These are phyloP conservation scores for Leucopsar rothschildi DNA, from an alignment of 2,113 vertebrate species.

Conservation along the genomic window DNA sequence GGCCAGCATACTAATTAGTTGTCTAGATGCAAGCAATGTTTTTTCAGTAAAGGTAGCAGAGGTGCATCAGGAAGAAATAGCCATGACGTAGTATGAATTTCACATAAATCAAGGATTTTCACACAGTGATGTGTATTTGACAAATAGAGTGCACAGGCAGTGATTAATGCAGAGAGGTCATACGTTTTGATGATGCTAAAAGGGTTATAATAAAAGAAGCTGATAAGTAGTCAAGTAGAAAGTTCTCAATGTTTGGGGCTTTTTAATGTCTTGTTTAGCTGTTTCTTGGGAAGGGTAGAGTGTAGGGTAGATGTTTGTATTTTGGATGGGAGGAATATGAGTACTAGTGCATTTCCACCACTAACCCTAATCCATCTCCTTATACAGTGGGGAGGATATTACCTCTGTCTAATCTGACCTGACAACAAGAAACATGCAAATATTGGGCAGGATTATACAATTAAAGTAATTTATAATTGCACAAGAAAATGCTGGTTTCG, in stretches of 20 bases:
- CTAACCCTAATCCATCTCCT: neutral
- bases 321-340: neutral
- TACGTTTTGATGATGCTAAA: neutral
- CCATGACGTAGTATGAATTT: neutral
- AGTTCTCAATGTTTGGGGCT: neutral
- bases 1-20: neutral
- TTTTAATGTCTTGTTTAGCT: neutral
- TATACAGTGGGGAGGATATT: neutral
- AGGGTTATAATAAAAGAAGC: neutral
- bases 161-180: neutral
- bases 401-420: neutral
- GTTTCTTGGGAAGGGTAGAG: neutral
- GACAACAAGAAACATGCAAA: neutral
- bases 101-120: neutral
- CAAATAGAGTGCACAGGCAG: neutral
- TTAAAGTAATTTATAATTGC: neutral
- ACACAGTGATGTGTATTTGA: neutral
- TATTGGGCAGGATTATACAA: neutral
- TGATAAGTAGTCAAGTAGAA: neutral
- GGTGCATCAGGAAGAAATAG: neutral
- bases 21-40: neutral
- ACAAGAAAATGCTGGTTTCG: neutral
- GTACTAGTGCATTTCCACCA: neutral
- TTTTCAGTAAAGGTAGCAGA: neutral
- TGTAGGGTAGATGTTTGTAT: neutral